Evolutionary conservation across 2,888 invertebrate genomes (phyloP).

Genomic region (Parelbella ahira): DNA sequence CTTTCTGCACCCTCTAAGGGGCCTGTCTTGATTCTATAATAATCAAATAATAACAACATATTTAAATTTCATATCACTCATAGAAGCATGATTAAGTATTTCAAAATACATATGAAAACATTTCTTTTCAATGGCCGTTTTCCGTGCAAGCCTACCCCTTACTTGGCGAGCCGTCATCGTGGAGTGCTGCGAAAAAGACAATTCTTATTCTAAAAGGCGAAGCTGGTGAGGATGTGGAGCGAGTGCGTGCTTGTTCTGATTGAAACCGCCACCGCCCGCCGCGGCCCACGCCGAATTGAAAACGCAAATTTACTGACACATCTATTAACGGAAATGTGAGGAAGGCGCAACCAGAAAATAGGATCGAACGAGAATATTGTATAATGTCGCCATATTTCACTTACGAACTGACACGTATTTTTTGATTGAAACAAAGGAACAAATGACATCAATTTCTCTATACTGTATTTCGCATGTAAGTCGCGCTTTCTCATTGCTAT

Average conservation of each 20-base stretch:
- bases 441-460: slow-evolving; percentile 1
- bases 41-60: too few species aligned
- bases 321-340: slow-evolving; percentile 72
- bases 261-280: slow-evolving; percentile 56
- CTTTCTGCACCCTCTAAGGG: too few species aligned
- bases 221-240: slow-evolving; percentile 71
- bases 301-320: slow-evolving; percentile 77
- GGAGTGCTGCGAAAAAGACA: slow-evolving; percentile 75
- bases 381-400: slow-evolving; percentile 41
- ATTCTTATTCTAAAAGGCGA: slow-evolving; percentile 79
- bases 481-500: too few species aligned
- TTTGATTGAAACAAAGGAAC: slow-evolving; percentile 20
- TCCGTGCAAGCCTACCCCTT: slow-evolving; percentile 49
- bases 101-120: too few species aligned
- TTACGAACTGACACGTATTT: slow-evolving; percentile 21
- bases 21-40: too few species aligned
- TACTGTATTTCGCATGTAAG: too few species aligned
- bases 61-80: too few species aligned
- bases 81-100: too few species aligned
- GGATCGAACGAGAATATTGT: slow-evolving; percentile 41
- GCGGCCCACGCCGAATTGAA: slow-evolving; percentile 67
- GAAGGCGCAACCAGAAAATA: slow-evolving; percentile 59
- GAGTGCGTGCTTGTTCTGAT: slow-evolving; percentile 78
- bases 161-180: slow-evolving; percentile 46
- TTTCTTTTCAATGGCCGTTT: too few species aligned